Evolutionary conservation across 2,797 vertebrate species (phyloP), one percentile per base, ranked within the genome.

Genomic region (Ambastaia sidthimunki): DNA sequence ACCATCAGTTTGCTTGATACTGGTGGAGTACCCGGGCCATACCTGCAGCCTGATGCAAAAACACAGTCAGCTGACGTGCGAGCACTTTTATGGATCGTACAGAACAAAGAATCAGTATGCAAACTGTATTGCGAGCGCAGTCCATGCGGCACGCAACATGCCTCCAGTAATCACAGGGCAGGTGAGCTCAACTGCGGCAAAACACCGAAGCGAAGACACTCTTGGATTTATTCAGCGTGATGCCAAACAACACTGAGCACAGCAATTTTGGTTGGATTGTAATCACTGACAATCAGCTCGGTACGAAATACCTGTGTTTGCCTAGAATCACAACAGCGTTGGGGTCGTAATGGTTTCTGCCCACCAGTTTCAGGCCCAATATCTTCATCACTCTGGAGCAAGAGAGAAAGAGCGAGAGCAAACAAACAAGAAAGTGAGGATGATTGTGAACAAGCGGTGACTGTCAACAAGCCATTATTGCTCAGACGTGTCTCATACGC

Each of bases 261-360:
- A 62, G 6, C 60, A 65, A 71, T 65, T 76, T 62, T 16, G 41
- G 55, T 25, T 63, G 19, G 41, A 70, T 21, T 55, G 25, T 9
- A 69, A 76, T 76, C 67, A 25, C 10, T 1, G 41, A 55, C 34
- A 57, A 60, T 76, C 47, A 77, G 23, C 34, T 72, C 21, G 73
- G 11, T 10, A 59, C 44, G 67, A 44, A 71, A 71, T 74, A 98
- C 98, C 96, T 92, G 87, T 96, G 93, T 2, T 95, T 95, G 65
- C 91, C 94, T 0, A 98, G 74, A 25, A 96, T 70, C 19, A 93
- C 87, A 6, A 96, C 93, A 60, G 87, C 91, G 54, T 92, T 90
- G 37, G 97, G 96, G 81, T 97, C 93, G 7, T 94, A 98, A 84
- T 97, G 97, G 85, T 97, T 96, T 75, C 95, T 93, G 15, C 96